phyloP scores from a whole-genome alignment of 64 coral and sea anemone genomes.

The Porites australiensis region DNA sequence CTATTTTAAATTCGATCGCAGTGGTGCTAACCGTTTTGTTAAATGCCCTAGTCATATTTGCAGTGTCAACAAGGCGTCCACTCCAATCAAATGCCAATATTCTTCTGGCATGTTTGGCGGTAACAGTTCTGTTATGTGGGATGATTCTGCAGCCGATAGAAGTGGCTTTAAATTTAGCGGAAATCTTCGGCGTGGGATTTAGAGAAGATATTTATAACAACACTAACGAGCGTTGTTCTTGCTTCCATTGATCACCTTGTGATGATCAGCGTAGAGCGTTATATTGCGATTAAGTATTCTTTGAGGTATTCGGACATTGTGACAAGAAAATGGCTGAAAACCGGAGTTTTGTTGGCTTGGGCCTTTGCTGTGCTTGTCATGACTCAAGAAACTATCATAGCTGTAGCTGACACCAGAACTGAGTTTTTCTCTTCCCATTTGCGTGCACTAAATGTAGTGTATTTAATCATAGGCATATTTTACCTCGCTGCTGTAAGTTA shows the following conservation, averaged over 20 bases:
- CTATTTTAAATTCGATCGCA: not conserved
- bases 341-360: not conserved
- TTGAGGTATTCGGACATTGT: not conserved
- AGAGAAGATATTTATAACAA: not conserved
- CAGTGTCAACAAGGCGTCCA: not conserved
- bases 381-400: not conserved
- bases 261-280: slow-evolving; percentile 4
- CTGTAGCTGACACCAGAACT: not conserved
- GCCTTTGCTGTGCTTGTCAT: not conserved
- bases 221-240: not conserved
- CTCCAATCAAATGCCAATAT: not conserved
- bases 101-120: not conserved
- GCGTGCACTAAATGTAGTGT: not conserved
- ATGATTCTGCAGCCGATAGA: not conserved
- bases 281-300: not conserved
- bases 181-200: not conserved
- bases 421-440: not conserved
- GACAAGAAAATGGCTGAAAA: not conserved
- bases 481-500: not conserved
- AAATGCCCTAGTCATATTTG: not conserved
- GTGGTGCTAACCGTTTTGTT: not conserved
- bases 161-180: not conserved
- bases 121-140: not conserved
- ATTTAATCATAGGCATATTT: not conserved
- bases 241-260: not conserved